Evolutionary conservation across 2,888 invertebrate species (phyloP).

Genomic region (Labia minor): DNA sequence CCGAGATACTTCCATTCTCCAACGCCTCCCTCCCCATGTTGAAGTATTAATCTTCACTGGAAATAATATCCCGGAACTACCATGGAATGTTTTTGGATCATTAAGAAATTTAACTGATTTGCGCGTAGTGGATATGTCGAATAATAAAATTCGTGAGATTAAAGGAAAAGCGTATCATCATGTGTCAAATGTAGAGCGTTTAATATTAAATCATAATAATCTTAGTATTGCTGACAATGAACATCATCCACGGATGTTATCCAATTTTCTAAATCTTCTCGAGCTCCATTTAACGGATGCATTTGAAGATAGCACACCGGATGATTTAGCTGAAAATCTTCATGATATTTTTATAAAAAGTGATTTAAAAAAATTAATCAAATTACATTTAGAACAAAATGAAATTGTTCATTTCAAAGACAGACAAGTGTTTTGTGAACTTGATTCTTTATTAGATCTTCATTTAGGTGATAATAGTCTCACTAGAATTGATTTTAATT

Average conservation of each 20-base stretch:
- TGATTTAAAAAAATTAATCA: conserved; percentile 51
- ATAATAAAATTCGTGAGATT: conserved; percentile 57
- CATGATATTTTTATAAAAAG: conserved; percentile 59
- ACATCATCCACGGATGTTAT: conserved; percentile 57
- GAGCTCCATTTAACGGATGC: conserved; percentile 63
- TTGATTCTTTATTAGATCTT: conserved; percentile 53
- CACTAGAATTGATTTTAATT: conserved; percentile 51
- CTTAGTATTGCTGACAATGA: conserved; percentile 49
- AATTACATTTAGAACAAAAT: conserved; percentile 65
- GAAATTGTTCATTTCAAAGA: conserved; percentile 57
- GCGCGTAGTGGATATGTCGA: conserved; percentile 59
- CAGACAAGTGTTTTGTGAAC: conserved; percentile 55
- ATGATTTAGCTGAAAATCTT: conserved; percentile 51
- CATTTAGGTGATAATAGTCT: conserved; percentile 57
- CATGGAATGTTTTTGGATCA: conserved; percentile 60
- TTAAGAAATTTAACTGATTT: conserved; percentile 46
- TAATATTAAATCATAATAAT: conserved; percentile 61
- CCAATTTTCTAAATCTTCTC: conserved; percentile 55
- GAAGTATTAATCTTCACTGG: conserved; percentile 59
- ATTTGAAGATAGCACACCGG: conserved; percentile 53
- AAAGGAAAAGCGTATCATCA: conserved; percentile 64
- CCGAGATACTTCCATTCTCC: conserved; percentile 45
- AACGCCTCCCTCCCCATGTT: conserved; percentile 50
- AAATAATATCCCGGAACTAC: conserved; percentile 51
- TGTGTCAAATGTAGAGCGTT: conserved; percentile 53